Conservation (phyloP, 1,140 invertebrate genomes). For the Pantala flavescens region DNA sequence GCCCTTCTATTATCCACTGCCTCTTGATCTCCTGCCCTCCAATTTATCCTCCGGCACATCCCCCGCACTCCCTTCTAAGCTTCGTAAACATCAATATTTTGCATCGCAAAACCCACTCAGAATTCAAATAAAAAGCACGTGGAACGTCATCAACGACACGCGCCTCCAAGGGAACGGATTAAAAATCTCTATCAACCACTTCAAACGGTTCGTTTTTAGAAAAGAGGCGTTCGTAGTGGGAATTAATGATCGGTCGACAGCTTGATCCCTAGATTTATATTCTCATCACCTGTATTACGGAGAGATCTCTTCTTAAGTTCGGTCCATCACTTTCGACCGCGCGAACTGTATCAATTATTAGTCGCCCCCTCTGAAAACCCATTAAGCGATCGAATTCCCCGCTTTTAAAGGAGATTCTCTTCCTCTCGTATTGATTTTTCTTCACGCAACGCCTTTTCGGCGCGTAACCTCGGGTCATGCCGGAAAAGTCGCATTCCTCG, state of each 20-base stretch:
- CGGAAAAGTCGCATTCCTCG: no score
- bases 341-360: neutral
- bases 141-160: no score
- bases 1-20: no score
- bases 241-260: conserved; percentile 1
- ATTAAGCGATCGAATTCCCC: neutral
- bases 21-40: no score
- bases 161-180: no score
- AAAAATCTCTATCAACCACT: no score
- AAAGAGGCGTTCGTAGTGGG: neutral
- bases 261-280: neutral
- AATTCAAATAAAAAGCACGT: no score
- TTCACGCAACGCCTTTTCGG: neutral
- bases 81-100: no score
- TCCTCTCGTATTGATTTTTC: neutral
- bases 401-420: neutral
- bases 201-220: no score
- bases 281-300: neutral
- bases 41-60: no score
- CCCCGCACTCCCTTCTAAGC: no score
- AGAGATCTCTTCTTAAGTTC: neutral
- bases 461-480: neutral
- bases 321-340: neutral
- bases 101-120: no score
- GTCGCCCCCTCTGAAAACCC: neutral